Evolutionary conservation across 1,140 invertebrate species (phyloP).

Genomic region (Pseudomyrmex dendroicus): DNA sequence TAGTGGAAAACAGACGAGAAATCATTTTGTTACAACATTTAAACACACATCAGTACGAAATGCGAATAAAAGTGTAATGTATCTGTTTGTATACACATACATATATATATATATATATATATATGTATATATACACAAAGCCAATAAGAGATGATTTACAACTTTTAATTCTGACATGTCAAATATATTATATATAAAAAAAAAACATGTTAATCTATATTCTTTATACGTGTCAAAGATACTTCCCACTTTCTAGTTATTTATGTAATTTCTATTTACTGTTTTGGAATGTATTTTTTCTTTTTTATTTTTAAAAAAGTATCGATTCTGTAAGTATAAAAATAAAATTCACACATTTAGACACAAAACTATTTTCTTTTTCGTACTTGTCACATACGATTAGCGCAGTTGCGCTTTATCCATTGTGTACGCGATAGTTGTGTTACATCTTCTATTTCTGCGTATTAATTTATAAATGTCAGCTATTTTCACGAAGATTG

Average conservation of each 20-base stretch:
- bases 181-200: neutral
- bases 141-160: no score
- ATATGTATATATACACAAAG: no score
- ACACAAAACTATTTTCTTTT: neutral
- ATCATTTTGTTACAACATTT: neutral
- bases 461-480: neutral
- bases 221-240: neutral
- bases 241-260: neutral
- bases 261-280: neutral
- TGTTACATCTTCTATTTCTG: neutral
- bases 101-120: no score
- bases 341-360: neutral
- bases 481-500: neutral
- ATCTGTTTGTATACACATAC: neutral
- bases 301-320: neutral
- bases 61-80: slow-evolving; percentile 15
- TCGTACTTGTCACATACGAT: neutral
- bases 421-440: neutral
- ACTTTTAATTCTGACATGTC: no score
- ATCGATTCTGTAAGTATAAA: neutral
- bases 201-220: neutral
- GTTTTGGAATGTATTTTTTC: neutral
- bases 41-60: slow-evolving; percentile 1
- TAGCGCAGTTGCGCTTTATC: neutral
- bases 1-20: neutral